Base-by-base conservation (phyloP, 2,797 vertebrate genomes). In the Macrochelys suwanniensis region DNA sequence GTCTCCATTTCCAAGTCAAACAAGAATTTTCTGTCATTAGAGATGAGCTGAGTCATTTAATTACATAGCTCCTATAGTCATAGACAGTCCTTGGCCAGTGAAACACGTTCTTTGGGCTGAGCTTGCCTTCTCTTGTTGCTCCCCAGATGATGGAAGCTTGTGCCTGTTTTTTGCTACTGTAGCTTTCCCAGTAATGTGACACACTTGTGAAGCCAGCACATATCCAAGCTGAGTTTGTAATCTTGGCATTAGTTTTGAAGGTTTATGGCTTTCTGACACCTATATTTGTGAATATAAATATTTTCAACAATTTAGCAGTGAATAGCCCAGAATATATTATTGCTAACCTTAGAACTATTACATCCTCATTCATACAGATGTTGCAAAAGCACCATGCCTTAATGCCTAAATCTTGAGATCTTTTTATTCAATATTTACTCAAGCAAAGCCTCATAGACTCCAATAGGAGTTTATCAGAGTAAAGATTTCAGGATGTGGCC, bases 341-440 rank as follows among this genome's bases (percentile, higher is more conserved):
- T 89, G 77, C 54, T 11, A 59, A 95, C 93, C 97, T 94, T 86
- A 92, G 78, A 89, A 78, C 92, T 91, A 91, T 94, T 97, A 74
- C 88, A 85, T 91, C 88, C 89, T 94, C 80, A 80, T 54, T 93
- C 92, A 89, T 61, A 84, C 89, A 96, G 91, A 89, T 91, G 47
- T 84, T 68, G 86, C 82, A 47, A 47, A 47, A 76, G 25, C 23
- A 28, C 71, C 26, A 26, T 13, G 26, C 25, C 13, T 15, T 95
- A 89, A 93, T 74, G 84, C 59, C 79, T 17, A 4, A 28, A 93
- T 95, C 51, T 61, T 65, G 42, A 87, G 50, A 23, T 26, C 12
- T 25, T 76, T 47, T 28, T 45, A 47, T 68, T 68, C 42, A 28
- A 28, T 91, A 53, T 84, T 88, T 90, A 91, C 6, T 17, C 31